phyloP scores from a whole-genome alignment of 2,888 invertebrate genomes.

The Malacosoma neustria region DNA sequence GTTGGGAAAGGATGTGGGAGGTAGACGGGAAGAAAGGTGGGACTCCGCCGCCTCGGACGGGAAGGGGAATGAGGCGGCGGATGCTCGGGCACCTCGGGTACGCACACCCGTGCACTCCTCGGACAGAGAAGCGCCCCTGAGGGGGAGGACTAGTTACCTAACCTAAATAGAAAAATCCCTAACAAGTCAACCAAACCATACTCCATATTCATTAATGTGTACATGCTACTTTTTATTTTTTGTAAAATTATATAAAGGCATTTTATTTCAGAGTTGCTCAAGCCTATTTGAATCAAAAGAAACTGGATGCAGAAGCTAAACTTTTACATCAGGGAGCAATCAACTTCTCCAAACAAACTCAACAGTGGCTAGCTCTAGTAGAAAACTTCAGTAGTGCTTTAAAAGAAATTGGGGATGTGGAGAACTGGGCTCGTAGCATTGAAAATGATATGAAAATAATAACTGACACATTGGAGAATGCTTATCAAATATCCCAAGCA shows the following conservation, averaged over 20 bases:
- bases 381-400: constrained; percentile 90
- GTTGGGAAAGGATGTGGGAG: too few species aligned
- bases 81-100: too few species aligned
- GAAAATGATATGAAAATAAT: constrained; percentile 96
- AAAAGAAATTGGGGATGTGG: constrained; percentile 98
- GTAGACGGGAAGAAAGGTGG: too few species aligned
- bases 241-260: neutral
- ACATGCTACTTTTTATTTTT: too few species aligned
- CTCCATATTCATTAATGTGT: too few species aligned
- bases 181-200: too few species aligned
- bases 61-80: too few species aligned
- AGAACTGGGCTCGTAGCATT: constrained; percentile 98
- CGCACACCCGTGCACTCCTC: too few species aligned
- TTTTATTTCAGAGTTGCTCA: constrained; percentile 88
- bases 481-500: constrained; percentile 84
- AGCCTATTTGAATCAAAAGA: constrained; percentile 98
- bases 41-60: too few species aligned
- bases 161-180: too few species aligned
- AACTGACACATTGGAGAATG: constrained; percentile 92
- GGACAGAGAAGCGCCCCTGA: too few species aligned
- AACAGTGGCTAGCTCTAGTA: constrained; percentile 95
- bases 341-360: constrained; percentile 96
- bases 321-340: constrained; percentile 94
- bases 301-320: constrained; percentile 97
- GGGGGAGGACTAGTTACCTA: too few species aligned